phyloP scores from a whole-genome alignment of 2,113 vertebrate species.

The Triplophysa dalaica region DNA sequence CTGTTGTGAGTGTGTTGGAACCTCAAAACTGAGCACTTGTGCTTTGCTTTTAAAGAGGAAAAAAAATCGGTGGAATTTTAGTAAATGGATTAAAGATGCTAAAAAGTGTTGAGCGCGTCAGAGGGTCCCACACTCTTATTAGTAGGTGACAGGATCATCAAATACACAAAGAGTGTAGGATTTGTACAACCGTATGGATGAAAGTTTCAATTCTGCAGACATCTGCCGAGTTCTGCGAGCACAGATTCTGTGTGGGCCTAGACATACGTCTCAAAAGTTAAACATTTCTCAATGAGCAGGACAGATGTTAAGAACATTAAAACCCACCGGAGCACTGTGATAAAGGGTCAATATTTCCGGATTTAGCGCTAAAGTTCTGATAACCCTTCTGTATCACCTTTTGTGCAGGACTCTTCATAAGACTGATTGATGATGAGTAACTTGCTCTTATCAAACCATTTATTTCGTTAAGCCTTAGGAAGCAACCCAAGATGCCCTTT shows the following conservation, averaged over 20 bases:
- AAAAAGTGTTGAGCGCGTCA: too few species aligned
- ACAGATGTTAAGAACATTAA: constrained; percentile 28
- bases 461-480: constrained; percentile 22
- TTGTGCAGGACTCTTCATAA: constrained; percentile 41
- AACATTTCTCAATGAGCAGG: constrained; percentile 26
- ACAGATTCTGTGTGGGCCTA: background rate
- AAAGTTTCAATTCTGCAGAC: too few species aligned
- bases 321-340: constrained; percentile 21
- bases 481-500: constrained; percentile 39
- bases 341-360: constrained; percentile 38
- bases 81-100: too few species aligned
- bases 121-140: too few species aligned
- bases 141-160: too few species aligned
- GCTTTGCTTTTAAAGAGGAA: too few species aligned
- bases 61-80: too few species aligned
- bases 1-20: too few species aligned
- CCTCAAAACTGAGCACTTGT: too few species aligned
- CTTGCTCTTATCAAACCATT: constrained; percentile 43
- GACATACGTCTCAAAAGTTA: constrained; percentile 19
- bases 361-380: constrained; percentile 30
- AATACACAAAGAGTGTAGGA: too few species aligned
- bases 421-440: constrained; percentile 40
- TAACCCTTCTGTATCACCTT: constrained; percentile 43
- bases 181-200: too few species aligned
- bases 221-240: too few species aligned